Evolutionary conservation across 2,888 invertebrate genomes (phyloP), one percentile per base, ranked within the genome.

Genomic region (Caradrina kadenii): DNA sequence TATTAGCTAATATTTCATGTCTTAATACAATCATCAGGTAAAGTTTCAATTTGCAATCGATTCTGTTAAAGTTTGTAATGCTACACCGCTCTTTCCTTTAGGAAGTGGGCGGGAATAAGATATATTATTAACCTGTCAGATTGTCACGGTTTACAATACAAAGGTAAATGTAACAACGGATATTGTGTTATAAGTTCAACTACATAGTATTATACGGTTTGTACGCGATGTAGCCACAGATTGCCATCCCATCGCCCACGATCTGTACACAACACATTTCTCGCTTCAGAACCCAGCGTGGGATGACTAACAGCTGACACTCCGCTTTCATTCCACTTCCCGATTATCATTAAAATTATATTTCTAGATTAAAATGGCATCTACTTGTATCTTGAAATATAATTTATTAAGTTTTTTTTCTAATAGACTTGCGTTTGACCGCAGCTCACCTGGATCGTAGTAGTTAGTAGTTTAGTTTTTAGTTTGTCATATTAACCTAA

Each of bases 261-360:
- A 64, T n/a, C 64, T 31, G 31, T 45, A 60, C 48, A 63, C 59
- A 76, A 70, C 67, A 76, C 63, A 81, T 80, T 81, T 71, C 71
- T 65, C 78, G 81, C 77, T 68, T 62, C 72, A 83, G 55, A 72
- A 67, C 71, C 21, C 65, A 39, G 74, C 83, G 81, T 81, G 81
- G 81, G 81, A 81, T 62, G 68, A 83, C 35, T 55, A 54, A 61
- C 79, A 80, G 77, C 81, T 79, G 81, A 71, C 78, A 80, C 42
- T 17, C 13, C 55, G 63, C 53, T 80, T 67, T 67, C 71, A 76
- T 70, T 64, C 52, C 77, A 66, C 49, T 80, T 81, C 62, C 45
- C 63, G 62, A 65, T 76, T 31, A 68, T 52, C 22, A 58, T 80
- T 65, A 63, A 74, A 65, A 65, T 65, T 55, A 35, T 55, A 76